Percentiles rank a stretch among this genome's conserved stretches.
Conservation (phyloP, 2,888 invertebrate species). For the Nematopogon swammerdamellus region DNA sequence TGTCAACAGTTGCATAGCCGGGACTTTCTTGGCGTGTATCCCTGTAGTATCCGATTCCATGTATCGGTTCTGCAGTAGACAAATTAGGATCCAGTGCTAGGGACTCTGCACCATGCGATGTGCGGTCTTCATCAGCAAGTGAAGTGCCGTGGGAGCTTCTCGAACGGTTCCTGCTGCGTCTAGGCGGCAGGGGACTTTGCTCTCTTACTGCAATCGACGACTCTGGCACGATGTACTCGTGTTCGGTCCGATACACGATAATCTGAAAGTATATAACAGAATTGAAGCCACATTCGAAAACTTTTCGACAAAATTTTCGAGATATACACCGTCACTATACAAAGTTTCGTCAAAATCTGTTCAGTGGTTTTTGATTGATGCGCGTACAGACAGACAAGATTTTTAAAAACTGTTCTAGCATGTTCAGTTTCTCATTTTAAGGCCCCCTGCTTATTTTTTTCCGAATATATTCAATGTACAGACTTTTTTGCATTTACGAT, state of each 20-base stretch:
- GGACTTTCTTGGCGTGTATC: constrained; percentile 46
- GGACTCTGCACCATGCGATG: constrained; percentile 69
- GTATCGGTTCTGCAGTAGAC: constrained; percentile 24
- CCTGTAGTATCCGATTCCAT: constrained; percentile 25
- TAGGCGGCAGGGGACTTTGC: constrained; percentile 53
- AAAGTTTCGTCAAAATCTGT: too few relatives aligned
- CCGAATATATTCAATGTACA: too few relatives aligned
- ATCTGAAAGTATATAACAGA: too few relatives aligned
- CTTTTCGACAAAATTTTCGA: background rate
- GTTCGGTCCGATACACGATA: constrained; percentile 63
- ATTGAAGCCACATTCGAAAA: background rate
- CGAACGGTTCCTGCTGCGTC: constrained; percentile 56
- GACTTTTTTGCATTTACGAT: too few relatives aligned
- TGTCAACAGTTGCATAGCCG: constrained; percentile 78
- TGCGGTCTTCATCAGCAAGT: constrained; percentile 66
- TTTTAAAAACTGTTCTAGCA: too few relatives aligned
- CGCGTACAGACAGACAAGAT: too few relatives aligned
- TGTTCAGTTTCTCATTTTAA: too few relatives aligned
- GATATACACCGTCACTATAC: too few relatives aligned
- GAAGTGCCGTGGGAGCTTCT: constrained; percentile 52
- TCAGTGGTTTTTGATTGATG: too few relatives aligned
- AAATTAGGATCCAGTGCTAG: constrained; percentile 50
- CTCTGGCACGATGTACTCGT: constrained; percentile 63
- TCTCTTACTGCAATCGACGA: constrained; percentile 50
- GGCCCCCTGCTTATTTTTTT: too few relatives aligned